A percentile compares a stretch with the other conserved stretches of the same genome.
These are phyloP conservation scores for Antedon mediterranea DNA, from an alignment of 53 echinoderm and acorn worm genomes.

Conservation along the genomic window DNA sequence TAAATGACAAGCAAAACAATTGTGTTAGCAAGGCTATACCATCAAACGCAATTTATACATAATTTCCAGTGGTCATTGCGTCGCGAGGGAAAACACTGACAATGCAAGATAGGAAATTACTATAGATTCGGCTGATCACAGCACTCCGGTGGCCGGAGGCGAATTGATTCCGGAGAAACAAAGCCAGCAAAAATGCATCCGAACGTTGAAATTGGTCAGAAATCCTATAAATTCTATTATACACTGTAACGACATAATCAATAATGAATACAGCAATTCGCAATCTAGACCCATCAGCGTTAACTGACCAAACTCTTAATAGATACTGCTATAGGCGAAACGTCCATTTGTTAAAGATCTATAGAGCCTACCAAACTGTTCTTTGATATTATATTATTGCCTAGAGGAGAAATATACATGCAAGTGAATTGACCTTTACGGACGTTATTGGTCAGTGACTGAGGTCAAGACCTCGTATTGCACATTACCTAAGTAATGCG, in stretches of 20 bases:
- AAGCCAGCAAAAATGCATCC: background rate
- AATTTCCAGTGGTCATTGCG: background rate
- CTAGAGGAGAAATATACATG: background rate
- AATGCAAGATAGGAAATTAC: background rate
- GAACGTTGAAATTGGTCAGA: background rate
- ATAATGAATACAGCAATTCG: background rate
- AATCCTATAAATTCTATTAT: constrained; percentile 1
- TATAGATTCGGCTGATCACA: background rate
- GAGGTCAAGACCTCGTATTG: background rate
- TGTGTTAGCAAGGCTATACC: background rate
- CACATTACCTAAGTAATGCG: constrained; percentile 1
- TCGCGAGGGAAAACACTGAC: background rate
- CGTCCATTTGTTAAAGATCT: background rate
- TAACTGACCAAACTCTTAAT: background rate
- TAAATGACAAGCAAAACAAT: background rate
- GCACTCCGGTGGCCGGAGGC: background rate
- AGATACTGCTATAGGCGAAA: background rate
- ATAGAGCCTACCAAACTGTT: background rate
- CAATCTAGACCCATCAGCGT: background rate
- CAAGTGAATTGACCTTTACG: background rate
- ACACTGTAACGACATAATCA: background rate
- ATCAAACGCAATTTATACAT: constrained; percentile 1
- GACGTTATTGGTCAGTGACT: background rate
- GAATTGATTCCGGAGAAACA: background rate
- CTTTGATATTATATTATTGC: background rate